Base-by-base conservation (phyloP, 2,888 invertebrate genomes). In the Ametastegia equiseti region DNA sequence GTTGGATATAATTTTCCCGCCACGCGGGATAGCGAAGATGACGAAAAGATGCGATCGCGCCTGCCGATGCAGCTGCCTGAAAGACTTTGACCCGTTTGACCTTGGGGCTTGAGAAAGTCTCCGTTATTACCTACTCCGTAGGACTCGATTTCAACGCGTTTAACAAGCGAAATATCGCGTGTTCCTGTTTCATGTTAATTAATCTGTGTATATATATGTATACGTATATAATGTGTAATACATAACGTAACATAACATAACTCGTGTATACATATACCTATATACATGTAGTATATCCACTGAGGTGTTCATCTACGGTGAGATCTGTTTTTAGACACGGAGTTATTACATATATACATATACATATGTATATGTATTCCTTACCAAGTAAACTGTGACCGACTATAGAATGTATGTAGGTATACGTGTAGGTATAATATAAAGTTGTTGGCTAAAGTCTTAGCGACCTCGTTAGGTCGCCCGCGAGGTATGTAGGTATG, bases 101-200 rank as follows among this genome's bases (percentile, higher is more conserved):
- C 75, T 75, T 75, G 75, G n/a, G 75, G 50, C 50, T 75, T 23
- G 75, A 75, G 75, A 75, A 75, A 75, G 75, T 75, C 75, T 75
- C 13, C n/a, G 71, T 30, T 71, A n/a, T n/a, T 30, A 47, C 45
- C 71, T 71, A n/a, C n/a, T n/a, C n/a, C n/a, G 45, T 42, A 71
- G 45, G 71, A 71, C 45, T 71, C 71, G 71, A 27, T 71, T 71
- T 71, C 71, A 71, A 71, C 71, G 65, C 65, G 39, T 19, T n/a
- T 7, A 15, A 30, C 0, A 47, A 15, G 47, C 15, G 15, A 13
- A 47, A 47, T 47, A 71, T 71, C 42, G 47, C 71, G 47, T 42
- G 45, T 30, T 30, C 65, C 5, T n/a, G 71, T 71, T 42, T 47
- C 27, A 71, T 30, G 47, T 45, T 71, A 71, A 71, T 71, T 71